A percentile compares a stretch with the other conserved stretches of the same genome.
phyloP scores from a whole-genome alignment of 2,797 vertebrate species.

The Eremophila alpestris region DNA sequence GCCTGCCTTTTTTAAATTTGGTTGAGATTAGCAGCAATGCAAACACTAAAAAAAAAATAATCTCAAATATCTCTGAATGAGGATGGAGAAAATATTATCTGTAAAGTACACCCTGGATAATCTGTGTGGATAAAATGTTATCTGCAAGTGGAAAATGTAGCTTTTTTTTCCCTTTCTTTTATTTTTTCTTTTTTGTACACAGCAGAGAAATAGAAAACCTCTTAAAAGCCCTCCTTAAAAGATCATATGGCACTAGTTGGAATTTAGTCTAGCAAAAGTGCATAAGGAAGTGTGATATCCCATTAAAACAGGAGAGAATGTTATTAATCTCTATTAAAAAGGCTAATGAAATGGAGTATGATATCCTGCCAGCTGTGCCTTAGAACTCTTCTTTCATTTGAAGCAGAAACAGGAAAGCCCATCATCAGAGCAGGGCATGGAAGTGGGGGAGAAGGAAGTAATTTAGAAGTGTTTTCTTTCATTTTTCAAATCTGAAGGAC shows the following conservation, averaged over 20 bases:
- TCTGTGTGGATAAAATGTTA: background rate
- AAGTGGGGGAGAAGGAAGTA: background rate
- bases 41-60: background rate
- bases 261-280: background rate
- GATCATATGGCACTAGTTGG: background rate
- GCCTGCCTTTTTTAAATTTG: background rate
- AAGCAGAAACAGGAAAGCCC: background rate
- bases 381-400: constrained; percentile 13
- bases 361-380: constrained; percentile 30
- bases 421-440: background rate
- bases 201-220: background rate
- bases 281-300: background rate
- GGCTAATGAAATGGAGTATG: background rate
- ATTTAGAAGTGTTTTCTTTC: background rate
- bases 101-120: background rate
- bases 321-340: constrained; percentile 7
- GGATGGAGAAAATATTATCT: background rate
- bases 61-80: background rate
- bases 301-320: background rate
- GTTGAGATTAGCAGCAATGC: background rate
- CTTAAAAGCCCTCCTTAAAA: background rate
- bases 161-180: background rate
- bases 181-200: background rate
- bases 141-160: background rate
- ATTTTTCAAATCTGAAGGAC: background rate